Evolutionary conservation across 2,888 invertebrate genomes (phyloP).

Genomic region (Nymphalis c-album): DNA sequence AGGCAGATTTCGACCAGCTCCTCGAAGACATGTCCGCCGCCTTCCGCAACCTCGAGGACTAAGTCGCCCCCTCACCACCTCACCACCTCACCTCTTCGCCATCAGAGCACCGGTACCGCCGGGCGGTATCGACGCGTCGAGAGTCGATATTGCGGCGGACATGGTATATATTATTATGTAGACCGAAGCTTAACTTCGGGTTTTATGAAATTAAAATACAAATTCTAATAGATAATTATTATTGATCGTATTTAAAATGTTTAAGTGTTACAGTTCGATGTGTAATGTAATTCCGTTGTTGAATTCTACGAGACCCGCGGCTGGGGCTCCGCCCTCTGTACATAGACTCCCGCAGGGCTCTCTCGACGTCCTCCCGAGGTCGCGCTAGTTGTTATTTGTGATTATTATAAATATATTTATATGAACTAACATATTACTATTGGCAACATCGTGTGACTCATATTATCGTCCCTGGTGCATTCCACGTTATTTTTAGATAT

Average conservation of each 20-base stretch:
- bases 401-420: slow-evolving; percentile 30
- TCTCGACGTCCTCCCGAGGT: slow-evolving; percentile 25
- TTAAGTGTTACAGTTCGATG: slow-evolving; percentile 28
- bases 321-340: slow-evolving; percentile 29
- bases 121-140: slow-evolving; percentile 35
- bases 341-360: slow-evolving; percentile 31
- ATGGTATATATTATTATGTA: not conserved
- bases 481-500: slow-evolving; percentile 68
- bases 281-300: slow-evolving; percentile 22
- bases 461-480: slow-evolving; percentile 69
- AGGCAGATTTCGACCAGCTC: slow-evolving; percentile 97
- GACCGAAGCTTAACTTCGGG: not conserved
- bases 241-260: slow-evolving; percentile 6
- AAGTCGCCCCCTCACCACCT: slow-evolving; percentile 50
- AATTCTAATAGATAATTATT: slow-evolving; percentile 6
- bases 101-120: not conserved
- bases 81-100: slow-evolving; percentile 5
- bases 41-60: slow-evolving; percentile 99
- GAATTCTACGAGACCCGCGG: not conserved
- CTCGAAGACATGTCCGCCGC: slow-evolving; percentile 98
- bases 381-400: slow-evolving; percentile 38
- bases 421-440: slow-evolving; percentile 43
- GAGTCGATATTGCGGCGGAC: slow-evolving; percentile 26
- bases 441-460: slow-evolving; percentile 53
- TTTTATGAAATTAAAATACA: slow-evolving; percentile 1